Base-by-base conservation (phyloP, 2,113 vertebrate species). In the Cottus gobio region DNA sequence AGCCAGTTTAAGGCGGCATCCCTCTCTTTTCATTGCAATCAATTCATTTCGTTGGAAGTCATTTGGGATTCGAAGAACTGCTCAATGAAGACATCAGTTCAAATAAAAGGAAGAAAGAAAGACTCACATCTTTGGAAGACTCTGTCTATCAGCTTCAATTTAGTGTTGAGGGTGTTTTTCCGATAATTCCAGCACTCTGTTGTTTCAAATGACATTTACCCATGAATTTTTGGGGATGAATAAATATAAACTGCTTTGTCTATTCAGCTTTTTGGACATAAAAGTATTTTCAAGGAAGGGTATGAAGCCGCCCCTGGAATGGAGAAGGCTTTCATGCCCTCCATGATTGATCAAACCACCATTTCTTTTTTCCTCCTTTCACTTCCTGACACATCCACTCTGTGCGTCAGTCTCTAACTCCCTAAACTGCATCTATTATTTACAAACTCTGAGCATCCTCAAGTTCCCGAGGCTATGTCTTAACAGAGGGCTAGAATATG, bases 391-490 rank as follows among this genome's bases (percentile, higher is more conserved):
- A 68, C 75, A 62, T 80, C 70, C 30, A 26, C 48, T 76, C 20
- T 48, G 65, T 74, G 64, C 54, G 18, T 85, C 82, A 74, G 79
- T 78, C 75, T 83, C 65, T 9, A 16, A 84, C 74, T 85, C 75
- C 63, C 75, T 77, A 74, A 79, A 75, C 86, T 68, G 36, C 75
- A 87, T 90, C 62, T 84, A 88, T 91, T 87, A 91, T 92, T 93
- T 58, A 93, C 78, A 70, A n/a, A 60, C 75, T 57, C 22, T 66
- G 87, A 89, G 79, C 71, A 69, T 80, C 77, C 77, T 82, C 69
- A 67, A 46, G 65, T 81, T 73, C 85, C 70, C 2, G 18, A 86
- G 71, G 79, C 48, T 26, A 24, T 12, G 56, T 67, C 73, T 75
- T 77, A 75, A 65, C 54, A 28, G 30, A 48, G 0, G 52, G 65